A percentile compares a stretch with the other conserved stretches of the same genome.
Evolutionary conservation across 2,113 vertebrate genomes (phyloP).

Genomic region (Otolemur garnettii): DNA sequence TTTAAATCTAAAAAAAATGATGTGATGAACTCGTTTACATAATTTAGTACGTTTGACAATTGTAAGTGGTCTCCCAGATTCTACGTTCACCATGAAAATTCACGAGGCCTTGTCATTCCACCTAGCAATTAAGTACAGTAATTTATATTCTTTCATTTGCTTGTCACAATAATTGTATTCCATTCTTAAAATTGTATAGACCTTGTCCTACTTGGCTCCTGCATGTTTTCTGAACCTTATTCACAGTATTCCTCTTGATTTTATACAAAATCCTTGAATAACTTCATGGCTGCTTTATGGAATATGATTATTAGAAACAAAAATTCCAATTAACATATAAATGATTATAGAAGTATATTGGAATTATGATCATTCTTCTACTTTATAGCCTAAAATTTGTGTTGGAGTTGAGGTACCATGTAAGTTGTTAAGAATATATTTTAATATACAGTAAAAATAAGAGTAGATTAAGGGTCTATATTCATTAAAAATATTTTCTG

Average conservation of each 20-base stretch:
- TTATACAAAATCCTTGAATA: background rate
- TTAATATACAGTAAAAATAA: no score
- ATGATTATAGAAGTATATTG: background rate
- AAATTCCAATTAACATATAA: background rate
- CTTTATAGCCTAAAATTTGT: background rate
- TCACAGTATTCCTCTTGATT: background rate
- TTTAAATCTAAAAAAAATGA: constrained; percentile 43
- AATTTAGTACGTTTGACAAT: constrained; percentile 23
- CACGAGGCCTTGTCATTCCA: background rate
- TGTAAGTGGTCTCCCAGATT: background rate
- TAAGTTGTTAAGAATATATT: background rate
- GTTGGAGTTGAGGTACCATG: background rate
- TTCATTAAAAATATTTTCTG: background rate
- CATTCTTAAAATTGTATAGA: background rate
- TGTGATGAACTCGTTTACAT: constrained; percentile 21
- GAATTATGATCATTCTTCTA: background rate
- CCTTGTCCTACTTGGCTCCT: background rate
- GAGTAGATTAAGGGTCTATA: background rate
- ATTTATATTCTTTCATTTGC: background rate
- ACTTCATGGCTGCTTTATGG: background rate
- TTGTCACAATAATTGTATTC: background rate
- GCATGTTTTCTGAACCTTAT: background rate
- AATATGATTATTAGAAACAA: background rate
- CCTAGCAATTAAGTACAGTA: background rate
- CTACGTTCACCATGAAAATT: constrained; percentile 21